A percentile compares a stretch with the other conserved stretches of the same genome.
phyloP scores from a whole-genome alignment of 2,113 vertebrate genomes.

The Paradoxurus hermaphroditus region DNA sequence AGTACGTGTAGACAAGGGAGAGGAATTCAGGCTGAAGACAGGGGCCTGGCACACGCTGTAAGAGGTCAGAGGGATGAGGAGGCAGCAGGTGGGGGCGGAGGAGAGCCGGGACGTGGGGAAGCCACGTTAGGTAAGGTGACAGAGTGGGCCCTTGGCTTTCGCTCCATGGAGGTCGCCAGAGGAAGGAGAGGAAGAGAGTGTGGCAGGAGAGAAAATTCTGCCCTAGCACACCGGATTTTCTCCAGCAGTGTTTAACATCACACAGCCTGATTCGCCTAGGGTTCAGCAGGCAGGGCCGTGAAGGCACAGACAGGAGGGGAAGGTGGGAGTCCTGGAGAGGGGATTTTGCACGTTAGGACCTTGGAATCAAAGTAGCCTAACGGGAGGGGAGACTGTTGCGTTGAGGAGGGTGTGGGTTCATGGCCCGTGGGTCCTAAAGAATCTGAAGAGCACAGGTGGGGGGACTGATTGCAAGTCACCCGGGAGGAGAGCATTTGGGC shows the following conservation, averaged over 20 bases:
- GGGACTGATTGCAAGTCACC: background rate
- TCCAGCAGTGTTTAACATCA: background rate
- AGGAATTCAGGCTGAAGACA: background rate
- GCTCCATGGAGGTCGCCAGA: background rate
- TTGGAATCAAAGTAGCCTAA: fast-evolving
- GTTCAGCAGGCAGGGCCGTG: background rate
- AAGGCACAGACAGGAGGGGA: background rate
- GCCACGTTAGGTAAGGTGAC: background rate
- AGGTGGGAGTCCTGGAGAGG: no score
- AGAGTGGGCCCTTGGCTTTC: fast-evolving
- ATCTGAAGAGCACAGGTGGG: background rate
- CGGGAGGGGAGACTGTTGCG: background rate
- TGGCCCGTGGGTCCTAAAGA: background rate
- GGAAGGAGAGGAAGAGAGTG: background rate
- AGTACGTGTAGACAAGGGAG: background rate
- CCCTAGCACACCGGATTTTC: background rate
- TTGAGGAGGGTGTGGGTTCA: fast-evolving
- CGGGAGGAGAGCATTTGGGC: background rate
- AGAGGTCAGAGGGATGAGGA: background rate
- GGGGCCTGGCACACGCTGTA: background rate
- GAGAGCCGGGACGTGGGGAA: background rate
- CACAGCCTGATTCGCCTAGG: fast-evolving
- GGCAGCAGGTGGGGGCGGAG: background rate
- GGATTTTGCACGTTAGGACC: background rate
- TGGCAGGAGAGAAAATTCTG: background rate